phyloP scores from a whole-genome alignment of 2,113 vertebrate genomes.

The Hypomesus transpacificus region DNA sequence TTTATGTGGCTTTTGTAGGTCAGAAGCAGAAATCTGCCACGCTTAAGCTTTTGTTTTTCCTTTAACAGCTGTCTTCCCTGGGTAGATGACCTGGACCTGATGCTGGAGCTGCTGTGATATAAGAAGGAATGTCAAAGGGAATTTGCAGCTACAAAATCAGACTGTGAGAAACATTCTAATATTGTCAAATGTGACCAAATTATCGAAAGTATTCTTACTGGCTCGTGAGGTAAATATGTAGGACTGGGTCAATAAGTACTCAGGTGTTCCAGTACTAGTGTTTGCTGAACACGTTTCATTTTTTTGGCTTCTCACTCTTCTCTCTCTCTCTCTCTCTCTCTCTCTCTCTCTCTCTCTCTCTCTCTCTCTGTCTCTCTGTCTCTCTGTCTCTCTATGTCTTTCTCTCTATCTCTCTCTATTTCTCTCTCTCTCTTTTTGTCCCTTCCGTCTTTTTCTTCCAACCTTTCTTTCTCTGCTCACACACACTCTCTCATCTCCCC shows the following conservation, averaged over 20 bases:
- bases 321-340: background rate
- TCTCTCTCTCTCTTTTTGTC: background rate
- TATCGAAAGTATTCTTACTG: no score
- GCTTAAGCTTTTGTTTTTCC: constrained; percentile 37
- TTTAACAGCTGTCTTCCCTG: constrained; percentile 23
- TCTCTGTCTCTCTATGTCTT: background rate
- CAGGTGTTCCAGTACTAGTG: no score
- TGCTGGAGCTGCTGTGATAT: background rate
- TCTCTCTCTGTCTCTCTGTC: background rate
- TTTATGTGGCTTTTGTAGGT: constrained; percentile 46
- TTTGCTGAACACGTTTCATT: background rate
- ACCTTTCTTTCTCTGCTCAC: constrained; percentile 5
- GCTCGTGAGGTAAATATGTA: background rate
- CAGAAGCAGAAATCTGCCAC: constrained; percentile 21
- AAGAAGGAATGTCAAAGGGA: background rate
- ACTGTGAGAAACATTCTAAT: background rate
- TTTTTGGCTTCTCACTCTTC: background rate
- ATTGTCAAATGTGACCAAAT: no score
- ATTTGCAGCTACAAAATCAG: no score
- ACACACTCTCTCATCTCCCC: constrained; percentile 9
- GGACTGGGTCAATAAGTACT: no score
- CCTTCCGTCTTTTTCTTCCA: background rate
- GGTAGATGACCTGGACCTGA: background rate
- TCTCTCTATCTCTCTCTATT: background rate
- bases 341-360: background rate